These are phyloP conservation scores for Oryzias celebensis DNA, from an alignment of 2,113 vertebrate species.

Conservation along the genomic window DNA sequence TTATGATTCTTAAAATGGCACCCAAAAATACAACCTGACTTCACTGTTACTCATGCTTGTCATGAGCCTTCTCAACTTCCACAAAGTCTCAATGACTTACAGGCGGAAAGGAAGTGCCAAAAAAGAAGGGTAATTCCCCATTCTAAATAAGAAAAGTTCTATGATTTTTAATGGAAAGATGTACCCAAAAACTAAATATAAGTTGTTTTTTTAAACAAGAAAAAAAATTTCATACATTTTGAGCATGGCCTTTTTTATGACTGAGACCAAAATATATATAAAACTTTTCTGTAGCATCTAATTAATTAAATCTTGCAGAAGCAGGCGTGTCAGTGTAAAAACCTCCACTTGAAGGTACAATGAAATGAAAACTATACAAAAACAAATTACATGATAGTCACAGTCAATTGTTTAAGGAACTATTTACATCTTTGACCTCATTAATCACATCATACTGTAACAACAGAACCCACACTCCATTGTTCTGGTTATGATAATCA, in stretches of 20 bases:
- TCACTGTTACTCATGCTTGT: constrained; percentile 52
- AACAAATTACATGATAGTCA: constrained; percentile 74
- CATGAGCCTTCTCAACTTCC: constrained; percentile 44
- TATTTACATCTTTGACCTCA: constrained; percentile 71
- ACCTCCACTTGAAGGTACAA: constrained; percentile 45
- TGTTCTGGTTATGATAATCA: constrained; percentile 1
- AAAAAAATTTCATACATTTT: constrained; percentile 14
- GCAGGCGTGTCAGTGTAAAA: constrained; percentile 57
- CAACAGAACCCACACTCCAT: constrained; percentile 24
- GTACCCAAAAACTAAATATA: constrained; percentile 32
- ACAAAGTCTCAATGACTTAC: constrained; percentile 30
- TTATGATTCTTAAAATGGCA: constrained; percentile 52
- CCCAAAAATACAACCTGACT: constrained; percentile 44
- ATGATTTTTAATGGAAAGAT: constrained; percentile 28
- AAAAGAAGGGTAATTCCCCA: constrained; percentile 40
- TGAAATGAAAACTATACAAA: constrained; percentile 54
- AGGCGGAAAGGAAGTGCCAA: constrained; percentile 35
- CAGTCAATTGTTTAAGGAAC: constrained; percentile 67
- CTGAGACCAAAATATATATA: constrained; percentile 29
- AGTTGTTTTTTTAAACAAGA: constrained; percentile 35
- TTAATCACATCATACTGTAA: constrained; percentile 15
- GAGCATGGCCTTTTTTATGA: constrained; percentile 5
- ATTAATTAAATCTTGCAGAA: constrained; percentile 30
- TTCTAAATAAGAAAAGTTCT: constrained; percentile 38
- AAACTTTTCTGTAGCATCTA: constrained; percentile 38